A percentile compares a stretch with the other conserved stretches of the same genome.
These are phyloP conservation scores for Micronycteris hirsuta DNA, from an alignment of 2,113 vertebrate genomes.

Conservation along the genomic window DNA sequence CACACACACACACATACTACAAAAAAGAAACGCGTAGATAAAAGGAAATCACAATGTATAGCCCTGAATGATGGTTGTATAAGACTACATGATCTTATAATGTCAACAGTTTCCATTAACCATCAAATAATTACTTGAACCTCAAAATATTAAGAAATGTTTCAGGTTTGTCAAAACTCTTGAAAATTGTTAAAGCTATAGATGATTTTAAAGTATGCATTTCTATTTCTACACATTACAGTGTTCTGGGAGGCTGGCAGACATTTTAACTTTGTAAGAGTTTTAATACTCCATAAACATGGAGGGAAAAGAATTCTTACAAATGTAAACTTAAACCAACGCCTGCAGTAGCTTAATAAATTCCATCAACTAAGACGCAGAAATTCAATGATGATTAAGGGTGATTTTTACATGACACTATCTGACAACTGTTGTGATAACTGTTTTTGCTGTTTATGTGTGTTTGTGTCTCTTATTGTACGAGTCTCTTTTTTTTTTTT, in stretches of 20 bases:
- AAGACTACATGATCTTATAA: not conserved
- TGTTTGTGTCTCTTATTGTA: not conserved
- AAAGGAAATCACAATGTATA: not conserved
- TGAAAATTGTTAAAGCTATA: not conserved
- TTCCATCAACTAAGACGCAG: not conserved
- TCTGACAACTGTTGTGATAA: not conserved
- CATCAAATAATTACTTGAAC: not conserved
- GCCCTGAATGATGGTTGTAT: fast-evolving
- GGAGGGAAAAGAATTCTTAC: not conserved
- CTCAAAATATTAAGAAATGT: not conserved
- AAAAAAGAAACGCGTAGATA: not conserved
- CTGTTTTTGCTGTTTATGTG: not conserved
- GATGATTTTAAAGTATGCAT: not conserved
- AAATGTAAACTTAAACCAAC: not conserved
- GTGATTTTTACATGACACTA: not conserved
- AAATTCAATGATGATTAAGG: not conserved
- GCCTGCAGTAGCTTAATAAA: not conserved
- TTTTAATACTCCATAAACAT: not conserved
- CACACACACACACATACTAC: no score
- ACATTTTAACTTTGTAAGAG: not conserved
- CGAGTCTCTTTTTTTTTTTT: no score
- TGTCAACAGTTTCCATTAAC: not conserved
- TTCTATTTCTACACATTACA: not conserved
- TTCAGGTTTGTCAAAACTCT: not conserved
- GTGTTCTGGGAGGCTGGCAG: not conserved